Evolutionary conservation across 1,140 invertebrate species (phyloP).

Genomic region (Calycopis cecrops): DNA sequence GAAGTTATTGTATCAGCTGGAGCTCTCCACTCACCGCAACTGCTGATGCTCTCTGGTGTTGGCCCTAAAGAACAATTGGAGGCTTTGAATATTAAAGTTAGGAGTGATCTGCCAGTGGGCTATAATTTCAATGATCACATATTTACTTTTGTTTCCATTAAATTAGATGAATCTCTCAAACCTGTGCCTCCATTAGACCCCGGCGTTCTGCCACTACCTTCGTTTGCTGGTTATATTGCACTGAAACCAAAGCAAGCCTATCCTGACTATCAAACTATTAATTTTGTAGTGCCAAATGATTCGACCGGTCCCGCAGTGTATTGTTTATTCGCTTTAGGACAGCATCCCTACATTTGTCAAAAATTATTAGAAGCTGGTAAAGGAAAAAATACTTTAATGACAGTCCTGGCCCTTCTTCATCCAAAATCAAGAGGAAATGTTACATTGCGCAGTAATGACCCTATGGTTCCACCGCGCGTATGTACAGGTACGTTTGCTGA

Average conservation of each 20-base stretch:
- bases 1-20: conserved; percentile 82
- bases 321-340: conserved; percentile 20
- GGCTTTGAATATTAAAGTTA: conserved; percentile 73
- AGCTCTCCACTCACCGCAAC: conserved; percentile 76
- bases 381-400: conserved; percentile 18
- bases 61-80: conserved; percentile 76
- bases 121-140: conserved; percentile 75
- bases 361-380: conserved; percentile 21
- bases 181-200: conserved; percentile 16
- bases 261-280: conserved; percentile 26
- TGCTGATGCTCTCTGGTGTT: conserved; percentile 82
- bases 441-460: conserved; percentile 69
- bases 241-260: conserved; percentile 12
- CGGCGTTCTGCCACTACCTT: conserved; percentile 16
- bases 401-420: conserved; percentile 26
- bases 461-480: conserved; percentile 76
- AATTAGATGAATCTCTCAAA: conserved; percentile 21
- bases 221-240: conserved; percentile 20
- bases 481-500: conserved; percentile 75
- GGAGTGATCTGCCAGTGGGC: conserved; percentile 81
- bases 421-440: conserved; percentile 75
- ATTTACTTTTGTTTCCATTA: conserved; percentile 20
- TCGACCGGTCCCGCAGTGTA: conserved; percentile 15
- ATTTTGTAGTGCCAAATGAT: conserved; percentile 21
- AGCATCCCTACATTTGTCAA: conserved; percentile 24